Evolutionary conservation across 2,113 vertebrate genomes (phyloP), one percentile per base, ranked within the genome.

Genomic region (Misgurnus mizolepis): DNA sequence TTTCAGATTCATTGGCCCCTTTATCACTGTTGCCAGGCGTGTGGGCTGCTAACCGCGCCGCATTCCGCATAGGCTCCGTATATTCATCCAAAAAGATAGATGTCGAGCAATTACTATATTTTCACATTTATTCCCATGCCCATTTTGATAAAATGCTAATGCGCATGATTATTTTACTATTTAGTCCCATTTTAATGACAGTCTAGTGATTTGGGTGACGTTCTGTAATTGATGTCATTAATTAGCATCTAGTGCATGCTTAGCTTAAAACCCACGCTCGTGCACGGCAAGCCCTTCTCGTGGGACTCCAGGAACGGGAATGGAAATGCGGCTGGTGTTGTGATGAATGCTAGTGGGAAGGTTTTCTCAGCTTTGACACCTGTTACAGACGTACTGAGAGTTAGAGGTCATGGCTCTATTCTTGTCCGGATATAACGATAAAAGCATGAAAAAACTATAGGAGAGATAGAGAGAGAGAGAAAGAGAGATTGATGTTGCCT

Each of bases 361-460:
- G 70, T 58, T 73, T 77, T 79, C 22, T 47, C 79, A 76, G 56
- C 69, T 64, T 68, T 83, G 74, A 81, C 84, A 88, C 85, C 81
- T 89, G 85, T 89, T 88, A 80, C 65, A 72, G 84, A 79, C 84
- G 86, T 86, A 81, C 83, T 87, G 67, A 79, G 83, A 90, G 80
- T 89, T 90, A 85, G 87, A 91, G 91, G 90, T 92, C 89, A 91
- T 88, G 89, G 88, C 87, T 91, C 87, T 91, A 91, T 92, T 93
- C 89, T 90, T 80, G 86, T 88, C 84, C 87, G 89, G 91, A 91
- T 92, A 85, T 89, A 89, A 89, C 85, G 88, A 88, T 92, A 89
- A 89, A 86, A 86, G 82, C 62, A 66, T 53, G 72, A 79, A 22
- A 45, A 79, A 27, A 22, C 41, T 66, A 65, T 85, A 79, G 86